A percentile compares a stretch with the other conserved stretches of the same genome.
Evolutionary conservation across 1,140 invertebrate species (phyloP).

Genomic region (Hyposmocoma kahamanoa): DNA sequence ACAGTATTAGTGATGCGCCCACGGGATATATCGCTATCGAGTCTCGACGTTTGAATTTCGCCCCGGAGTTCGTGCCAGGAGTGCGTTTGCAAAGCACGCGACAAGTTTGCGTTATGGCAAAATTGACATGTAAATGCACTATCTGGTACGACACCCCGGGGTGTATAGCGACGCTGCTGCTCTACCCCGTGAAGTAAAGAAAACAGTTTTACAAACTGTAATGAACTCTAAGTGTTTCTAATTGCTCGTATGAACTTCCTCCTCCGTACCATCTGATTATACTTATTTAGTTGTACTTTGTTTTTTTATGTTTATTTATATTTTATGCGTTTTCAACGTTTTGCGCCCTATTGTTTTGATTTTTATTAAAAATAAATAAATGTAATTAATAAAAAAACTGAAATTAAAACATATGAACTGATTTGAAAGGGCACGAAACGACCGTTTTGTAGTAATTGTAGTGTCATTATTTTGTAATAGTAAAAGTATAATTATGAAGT

Average conservation of each 20-base stretch:
- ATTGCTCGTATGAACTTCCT: no score
- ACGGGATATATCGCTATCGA: constrained; percentile 49
- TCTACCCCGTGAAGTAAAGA: constrained; percentile 27
- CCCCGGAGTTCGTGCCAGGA: constrained; percentile 94
- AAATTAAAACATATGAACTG: no score
- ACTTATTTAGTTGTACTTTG: no score
- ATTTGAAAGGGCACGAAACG: no score
- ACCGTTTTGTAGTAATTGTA: no score
- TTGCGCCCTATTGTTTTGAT: constrained; percentile 16
- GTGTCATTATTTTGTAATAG: no score
- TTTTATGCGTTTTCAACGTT: constrained; percentile 13
- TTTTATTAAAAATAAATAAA: constrained; percentile 13
- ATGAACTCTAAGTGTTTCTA: constrained; percentile 35
- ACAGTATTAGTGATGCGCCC: constrained; percentile 50
- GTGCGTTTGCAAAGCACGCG: constrained; percentile 92
- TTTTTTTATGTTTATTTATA: constrained; percentile 7
- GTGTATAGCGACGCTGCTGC: constrained; percentile 66
- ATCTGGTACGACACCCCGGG: constrained; percentile 97
- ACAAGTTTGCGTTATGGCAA: constrained; percentile 69
- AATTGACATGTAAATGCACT: constrained; percentile 98
- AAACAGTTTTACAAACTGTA: constrained; percentile 31
- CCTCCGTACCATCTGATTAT: no score
- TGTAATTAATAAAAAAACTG: no score
- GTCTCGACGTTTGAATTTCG: no score
- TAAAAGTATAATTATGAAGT: no score